These are phyloP conservation scores for Drosophila differens DNA, from an alignment of 2,888 invertebrate species.

Conservation along the genomic window DNA sequence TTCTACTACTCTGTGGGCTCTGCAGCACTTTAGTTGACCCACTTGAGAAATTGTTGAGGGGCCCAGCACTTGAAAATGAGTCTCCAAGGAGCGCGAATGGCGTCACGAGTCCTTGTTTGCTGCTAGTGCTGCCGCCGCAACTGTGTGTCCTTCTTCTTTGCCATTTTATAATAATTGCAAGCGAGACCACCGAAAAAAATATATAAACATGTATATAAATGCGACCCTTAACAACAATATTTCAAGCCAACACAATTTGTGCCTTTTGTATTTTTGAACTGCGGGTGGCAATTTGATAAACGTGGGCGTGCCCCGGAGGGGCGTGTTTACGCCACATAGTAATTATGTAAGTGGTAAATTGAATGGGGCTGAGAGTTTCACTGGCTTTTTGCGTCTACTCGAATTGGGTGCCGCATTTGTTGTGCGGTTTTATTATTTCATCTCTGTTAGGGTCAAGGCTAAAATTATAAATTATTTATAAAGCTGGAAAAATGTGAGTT, in stretches of 20 bases:
- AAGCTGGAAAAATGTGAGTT: background rate
- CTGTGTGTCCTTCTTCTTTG: slow-evolving; percentile 58
- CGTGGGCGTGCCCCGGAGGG: slow-evolving; percentile 43
- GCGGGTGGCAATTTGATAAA: slow-evolving; percentile 56
- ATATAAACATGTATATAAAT: slow-evolving; percentile 22
- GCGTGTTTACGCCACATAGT: slow-evolving; percentile 37
- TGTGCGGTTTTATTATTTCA: background rate
- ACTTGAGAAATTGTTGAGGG: slow-evolving; percentile 67
- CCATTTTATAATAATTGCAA: slow-evolving; percentile 79
- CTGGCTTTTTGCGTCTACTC: slow-evolving; percentile 7
- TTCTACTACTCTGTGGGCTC: slow-evolving; percentile 6
- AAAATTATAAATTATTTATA: background rate
- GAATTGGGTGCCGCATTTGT: slow-evolving; percentile 4
- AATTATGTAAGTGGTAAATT: slow-evolving; percentile 64
- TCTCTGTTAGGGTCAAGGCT: background rate
- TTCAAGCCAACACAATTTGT: slow-evolving; percentile 60
- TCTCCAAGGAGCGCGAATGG: slow-evolving; percentile 71
- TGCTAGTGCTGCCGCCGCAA: slow-evolving; percentile 13
- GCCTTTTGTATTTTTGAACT: slow-evolving; percentile 41
- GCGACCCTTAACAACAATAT: slow-evolving; percentile 66
- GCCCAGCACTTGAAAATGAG: slow-evolving; percentile 77
- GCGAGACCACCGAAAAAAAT: slow-evolving; percentile 62
- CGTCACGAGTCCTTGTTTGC: slow-evolving; percentile 53
- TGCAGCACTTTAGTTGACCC: slow-evolving; percentile 67
- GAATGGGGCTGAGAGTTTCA: slow-evolving; percentile 27